These are phyloP conservation scores for Mimachlamys varia DNA, from an alignment of 2,888 invertebrate species.

Conservation along the genomic window DNA sequence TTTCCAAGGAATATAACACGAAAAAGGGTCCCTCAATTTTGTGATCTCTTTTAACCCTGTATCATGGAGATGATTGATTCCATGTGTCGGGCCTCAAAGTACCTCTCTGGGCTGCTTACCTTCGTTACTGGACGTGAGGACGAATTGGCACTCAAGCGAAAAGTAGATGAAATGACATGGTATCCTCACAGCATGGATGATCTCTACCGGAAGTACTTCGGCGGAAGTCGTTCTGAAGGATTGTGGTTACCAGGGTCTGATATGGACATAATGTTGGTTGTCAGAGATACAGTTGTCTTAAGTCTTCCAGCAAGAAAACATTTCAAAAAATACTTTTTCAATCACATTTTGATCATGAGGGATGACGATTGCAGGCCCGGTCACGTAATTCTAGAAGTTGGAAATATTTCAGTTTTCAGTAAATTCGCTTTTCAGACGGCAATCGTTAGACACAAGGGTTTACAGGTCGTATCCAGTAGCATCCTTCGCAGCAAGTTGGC, in stretches of 20 bases:
- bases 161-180: conserved; percentile 6
- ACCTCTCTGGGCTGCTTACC: not conserved
- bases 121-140: not conserved
- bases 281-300: not conserved
- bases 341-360: not conserved
- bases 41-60: not conserved
- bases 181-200: not conserved
- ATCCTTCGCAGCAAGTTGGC: not conserved
- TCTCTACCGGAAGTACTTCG: not conserved
- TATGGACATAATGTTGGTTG: not conserved
- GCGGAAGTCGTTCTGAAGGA: conserved; percentile 2
- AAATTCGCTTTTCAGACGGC: not conserved
- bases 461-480: not conserved
- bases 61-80: not conserved
- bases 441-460: not conserved
- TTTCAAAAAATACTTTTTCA: not conserved
- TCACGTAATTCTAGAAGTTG: not conserved
- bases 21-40: too few relatives aligned
- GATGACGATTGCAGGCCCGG: not conserved
- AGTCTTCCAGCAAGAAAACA: not conserved
- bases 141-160: not conserved
- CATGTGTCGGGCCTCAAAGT: conserved; percentile 1
- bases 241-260: not conserved
- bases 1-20: too few relatives aligned
- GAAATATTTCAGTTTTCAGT: not conserved